Evolutionary conservation across 2,113 vertebrate genomes (phyloP), one percentile per base, ranked within the genome.

Genomic region (Xerus inauris): DNA sequence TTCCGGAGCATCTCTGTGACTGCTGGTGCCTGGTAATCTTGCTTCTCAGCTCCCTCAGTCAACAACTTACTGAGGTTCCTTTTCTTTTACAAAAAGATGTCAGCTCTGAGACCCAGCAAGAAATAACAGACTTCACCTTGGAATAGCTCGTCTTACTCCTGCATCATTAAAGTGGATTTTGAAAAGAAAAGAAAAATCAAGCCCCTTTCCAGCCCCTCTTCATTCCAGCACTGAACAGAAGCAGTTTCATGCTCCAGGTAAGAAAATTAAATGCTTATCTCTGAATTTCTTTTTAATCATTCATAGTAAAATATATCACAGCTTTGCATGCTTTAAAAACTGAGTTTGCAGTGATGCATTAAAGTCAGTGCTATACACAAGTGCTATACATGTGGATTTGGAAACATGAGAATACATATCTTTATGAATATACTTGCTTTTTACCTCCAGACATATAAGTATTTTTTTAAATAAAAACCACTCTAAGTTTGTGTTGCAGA

Each of bases 201-300:
- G 76, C 49, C 54, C 38, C 73, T 88, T 79, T 47, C 47, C 64
- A 76, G 87, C 47, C 86, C 49, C 30, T 69, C 96, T 76, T 87
- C 40, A 40, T 65, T 72, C 9, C 62, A 94, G 40, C 87, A 87
- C 38, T 94, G 95, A 97, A 95, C 69, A 92, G 45, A 92, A 77
- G 84, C 94, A 96, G 95, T 98, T 97, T 96, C 69, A 91, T 85
- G 73, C 95, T 96, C 35, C 97, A 98, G 99, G 98, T 99, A 99
- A 98, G 98, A 42, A 97, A 94, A 98, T 89, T 12, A 93, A 86
- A 7, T 82, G 97, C 95, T 93, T 76, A 86, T 97, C 71, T 97
- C 38, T 91, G 65, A 24, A 87, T 86, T 95, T 90, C 35, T 79
- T 91, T 95, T 81, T 20, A 85, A 84, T 79, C 22, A 84, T 86